Evolutionary conservation across 2,888 invertebrate species (phyloP).

Genomic region (Apoderus coryli): DNA sequence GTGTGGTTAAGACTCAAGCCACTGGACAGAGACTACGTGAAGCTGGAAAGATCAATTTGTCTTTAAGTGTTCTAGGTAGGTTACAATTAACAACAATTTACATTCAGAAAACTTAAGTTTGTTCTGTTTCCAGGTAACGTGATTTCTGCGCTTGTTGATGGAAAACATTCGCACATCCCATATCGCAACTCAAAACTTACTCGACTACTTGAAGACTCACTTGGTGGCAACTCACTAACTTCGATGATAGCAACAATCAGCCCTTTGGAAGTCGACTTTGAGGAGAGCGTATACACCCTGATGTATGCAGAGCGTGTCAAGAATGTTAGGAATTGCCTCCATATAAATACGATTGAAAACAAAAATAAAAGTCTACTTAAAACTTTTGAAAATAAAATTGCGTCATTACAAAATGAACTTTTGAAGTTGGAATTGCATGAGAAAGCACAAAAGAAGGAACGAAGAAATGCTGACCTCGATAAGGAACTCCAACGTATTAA

Average conservation of each 20-base stretch:
- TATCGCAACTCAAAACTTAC: constrained; percentile 95
- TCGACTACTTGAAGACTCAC: constrained; percentile 82
- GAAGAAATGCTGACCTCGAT: constrained; percentile 10
- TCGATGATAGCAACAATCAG: constrained; percentile 91
- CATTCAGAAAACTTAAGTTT: too few relatives aligned
- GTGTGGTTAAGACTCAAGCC: constrained; percentile 92
- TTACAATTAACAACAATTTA: too few relatives aligned
- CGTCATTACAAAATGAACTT: constrained; percentile 56
- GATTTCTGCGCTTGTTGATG: constrained; percentile 90
- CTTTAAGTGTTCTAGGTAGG: constrained; percentile 86
- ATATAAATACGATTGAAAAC: constrained; percentile 89
- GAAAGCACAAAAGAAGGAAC: constrained; percentile 43
- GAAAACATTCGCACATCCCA: constrained; percentile 87
- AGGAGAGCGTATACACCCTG: constrained; percentile 87
- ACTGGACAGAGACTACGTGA: constrained; percentile 80
- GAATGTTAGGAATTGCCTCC: constrained; percentile 85
- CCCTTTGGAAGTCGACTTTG: constrained; percentile 82
- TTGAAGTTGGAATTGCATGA: constrained; percentile 37
- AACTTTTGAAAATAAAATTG: constrained; percentile 74
- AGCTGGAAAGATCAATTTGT: constrained; percentile 92
- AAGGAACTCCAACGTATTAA: constrained; percentile 37
- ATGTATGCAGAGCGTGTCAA: constrained; percentile 93
- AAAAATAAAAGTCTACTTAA: constrained; percentile 76
- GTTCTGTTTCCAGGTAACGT: too few relatives aligned
- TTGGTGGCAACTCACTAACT: constrained; percentile 88